Conservation (phyloP, 2,888 invertebrate species). For the Drosophila anceps region DNA sequence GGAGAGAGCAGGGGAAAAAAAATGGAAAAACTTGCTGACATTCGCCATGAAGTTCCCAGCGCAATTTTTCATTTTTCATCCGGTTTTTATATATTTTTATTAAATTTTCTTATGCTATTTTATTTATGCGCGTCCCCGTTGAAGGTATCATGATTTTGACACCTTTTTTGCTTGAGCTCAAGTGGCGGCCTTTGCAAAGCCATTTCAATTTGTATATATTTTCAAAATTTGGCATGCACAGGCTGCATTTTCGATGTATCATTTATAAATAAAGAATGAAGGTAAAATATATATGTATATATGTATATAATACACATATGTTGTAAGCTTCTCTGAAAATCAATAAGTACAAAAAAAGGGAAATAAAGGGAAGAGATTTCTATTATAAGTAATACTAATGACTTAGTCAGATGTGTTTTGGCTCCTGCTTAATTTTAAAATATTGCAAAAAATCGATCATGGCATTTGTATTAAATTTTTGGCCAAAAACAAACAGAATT, state of each 20-base stretch:
- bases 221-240: not conserved
- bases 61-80: constrained; percentile 34
- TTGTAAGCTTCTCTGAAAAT: too few relatives aligned
- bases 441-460: too few relatives aligned
- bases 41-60: constrained; percentile 62
- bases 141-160: constrained; percentile 51
- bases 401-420: too few relatives aligned
- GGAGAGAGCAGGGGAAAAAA: not conserved
- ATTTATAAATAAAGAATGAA: not conserved
- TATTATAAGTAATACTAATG: too few relatives aligned
- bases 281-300: not conserved
- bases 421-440: too few relatives aligned
- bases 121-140: constrained; percentile 19
- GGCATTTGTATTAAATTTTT: too few relatives aligned
- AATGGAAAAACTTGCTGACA: constrained; percentile 66
- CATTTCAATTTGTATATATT: not conserved
- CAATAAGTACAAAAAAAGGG: too few relatives aligned
- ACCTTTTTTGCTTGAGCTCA: constrained; percentile 30
- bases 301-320: too few relatives aligned
- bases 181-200: not conserved
- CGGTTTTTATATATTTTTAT: constrained; percentile 28
- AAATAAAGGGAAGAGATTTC: too few relatives aligned
- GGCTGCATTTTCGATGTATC: not conserved
- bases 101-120: constrained; percentile 22
- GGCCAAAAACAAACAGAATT: too few relatives aligned